These are phyloP conservation scores for Lutjanus erythropterus DNA, from an alignment of 2,113 vertebrate species.

Conservation along the genomic window DNA sequence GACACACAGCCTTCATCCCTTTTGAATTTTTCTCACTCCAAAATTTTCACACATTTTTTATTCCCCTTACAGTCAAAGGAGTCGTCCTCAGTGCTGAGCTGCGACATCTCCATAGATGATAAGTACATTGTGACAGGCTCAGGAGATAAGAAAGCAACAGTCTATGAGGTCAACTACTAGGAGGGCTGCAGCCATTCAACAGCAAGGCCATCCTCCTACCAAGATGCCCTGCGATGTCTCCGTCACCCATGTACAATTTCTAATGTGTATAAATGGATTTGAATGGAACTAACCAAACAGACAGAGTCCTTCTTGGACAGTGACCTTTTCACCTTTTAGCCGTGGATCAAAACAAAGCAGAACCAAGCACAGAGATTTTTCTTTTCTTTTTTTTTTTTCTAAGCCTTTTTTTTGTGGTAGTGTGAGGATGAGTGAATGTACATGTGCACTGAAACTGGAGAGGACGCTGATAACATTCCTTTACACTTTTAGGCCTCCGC, in stretches of 20 bases:
- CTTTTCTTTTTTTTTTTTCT: background rate
- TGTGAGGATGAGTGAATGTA: conserved; percentile 54
- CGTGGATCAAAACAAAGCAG: conserved; percentile 42
- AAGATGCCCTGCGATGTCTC: conserved; percentile 3
- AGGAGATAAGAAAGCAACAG: conserved; percentile 97
- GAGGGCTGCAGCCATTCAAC: background rate
- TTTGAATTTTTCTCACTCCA: background rate
- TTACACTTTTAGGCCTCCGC: conserved; percentile 27
- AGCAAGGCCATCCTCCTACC: conserved; percentile 9
- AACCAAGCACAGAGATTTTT: conserved; percentile 66
- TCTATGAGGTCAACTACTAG: conserved; percentile 98
- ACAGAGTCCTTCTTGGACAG: conserved; percentile 31
- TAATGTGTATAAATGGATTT: conserved; percentile 58
- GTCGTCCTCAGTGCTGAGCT: conserved; percentile 96
- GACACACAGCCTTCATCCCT: background rate
- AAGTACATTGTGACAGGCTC: conserved; percentile 98
- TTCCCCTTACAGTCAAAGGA: conserved; percentile 91
- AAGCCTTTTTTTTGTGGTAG: conserved; percentile 39
- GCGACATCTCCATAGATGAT: conserved; percentile 97
- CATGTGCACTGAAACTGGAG: conserved; percentile 35
- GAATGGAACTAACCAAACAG: conserved; percentile 46
- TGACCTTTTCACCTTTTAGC: conserved; percentile 42
- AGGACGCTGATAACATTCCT: conserved; percentile 33
- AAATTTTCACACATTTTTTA: conserved; percentile 16
- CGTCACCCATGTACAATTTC: conserved; percentile 52